phyloP scores from a whole-genome alignment of 2,888 invertebrate genomes.

The Phrixothrix hirtus region DNA sequence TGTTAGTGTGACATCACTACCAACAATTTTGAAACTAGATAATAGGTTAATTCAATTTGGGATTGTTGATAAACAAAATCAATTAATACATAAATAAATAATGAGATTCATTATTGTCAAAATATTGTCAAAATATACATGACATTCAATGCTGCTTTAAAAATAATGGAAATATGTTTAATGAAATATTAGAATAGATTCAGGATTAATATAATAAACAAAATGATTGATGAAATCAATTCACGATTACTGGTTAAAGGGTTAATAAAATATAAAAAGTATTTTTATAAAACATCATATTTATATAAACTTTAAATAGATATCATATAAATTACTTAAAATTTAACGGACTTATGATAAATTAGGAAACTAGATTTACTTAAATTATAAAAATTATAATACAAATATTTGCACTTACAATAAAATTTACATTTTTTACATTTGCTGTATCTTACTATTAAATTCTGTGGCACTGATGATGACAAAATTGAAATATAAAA shows the following conservation, averaged over 20 bases:
- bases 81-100: too few relatives aligned
- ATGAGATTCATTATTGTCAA: too few relatives aligned
- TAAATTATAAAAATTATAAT: not conserved
- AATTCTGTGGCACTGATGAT: too few relatives aligned
- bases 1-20: too few relatives aligned
- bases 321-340: slow-evolving; percentile 24
- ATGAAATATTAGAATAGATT: not conserved
- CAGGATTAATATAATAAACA: not conserved
- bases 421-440: not conserved
- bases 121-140: too few relatives aligned
- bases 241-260: too few relatives aligned
- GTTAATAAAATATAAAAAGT: not conserved
- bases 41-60: too few relatives aligned
- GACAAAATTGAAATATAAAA: too few relatives aligned
- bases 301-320: slow-evolving; percentile 8
- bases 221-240: not conserved
- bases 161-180: too few relatives aligned
- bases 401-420: not conserved
- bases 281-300: slow-evolving; percentile 12
- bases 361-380: not conserved
- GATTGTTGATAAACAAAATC: too few relatives aligned
- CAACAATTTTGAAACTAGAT: too few relatives aligned
- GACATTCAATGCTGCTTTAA: too few relatives aligned
- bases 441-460: not conserved
- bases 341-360: slow-evolving; percentile 6